Base-by-base conservation (phyloP, 2,888 invertebrate species). In the Notocelia uddmanniana region DNA sequence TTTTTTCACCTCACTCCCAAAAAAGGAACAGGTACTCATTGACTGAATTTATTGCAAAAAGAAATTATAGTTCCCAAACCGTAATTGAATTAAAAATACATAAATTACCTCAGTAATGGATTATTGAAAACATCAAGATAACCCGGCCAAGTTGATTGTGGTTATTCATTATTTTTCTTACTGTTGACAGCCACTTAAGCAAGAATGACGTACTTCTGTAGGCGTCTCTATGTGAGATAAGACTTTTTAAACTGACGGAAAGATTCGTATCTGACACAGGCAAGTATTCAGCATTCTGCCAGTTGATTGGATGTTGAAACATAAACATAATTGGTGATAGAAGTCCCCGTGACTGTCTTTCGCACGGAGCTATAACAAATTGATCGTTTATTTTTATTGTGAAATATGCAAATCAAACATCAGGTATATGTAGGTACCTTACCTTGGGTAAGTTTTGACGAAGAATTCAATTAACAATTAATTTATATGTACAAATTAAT, bases 101-200 rank as follows among this genome's bases (percentile, higher is more conserved):
- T 58, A 66, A 63, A 19, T 48, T 26, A 62, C 45, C 18, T 50
- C 18, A 37, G 15, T 54, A 64, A 54, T 64, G n/a, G 19, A 21
- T 26, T 15, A 50, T 70, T 52, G 15, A 50, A 57, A 37, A 52
- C 19, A 69, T 59, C 58, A 70, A 64, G 57, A 57, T 69, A 66
- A 37, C 26, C 31, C 31, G 62, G 31, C 50, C 48, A 50, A 50
- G 48, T 41, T 70, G 41, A 58, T 66, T 70, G 52, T 34, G 31
- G 58, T 59, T 64, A 66, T 58, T 64, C n/a, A 58, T 66, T 64
- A 19, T 52, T 52, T 58, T 66, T 64, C 70, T 52, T 64, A 70
- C 69, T 21, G 45, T 58, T 50, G 15, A 15, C 50, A 48, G 34
- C n/a, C 2, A 18, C 9, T 5, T 6, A 15, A 45, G 45, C 45